phyloP scores from a whole-genome alignment of 2,797 vertebrate genomes.

The Acanthurus leucopareius region DNA sequence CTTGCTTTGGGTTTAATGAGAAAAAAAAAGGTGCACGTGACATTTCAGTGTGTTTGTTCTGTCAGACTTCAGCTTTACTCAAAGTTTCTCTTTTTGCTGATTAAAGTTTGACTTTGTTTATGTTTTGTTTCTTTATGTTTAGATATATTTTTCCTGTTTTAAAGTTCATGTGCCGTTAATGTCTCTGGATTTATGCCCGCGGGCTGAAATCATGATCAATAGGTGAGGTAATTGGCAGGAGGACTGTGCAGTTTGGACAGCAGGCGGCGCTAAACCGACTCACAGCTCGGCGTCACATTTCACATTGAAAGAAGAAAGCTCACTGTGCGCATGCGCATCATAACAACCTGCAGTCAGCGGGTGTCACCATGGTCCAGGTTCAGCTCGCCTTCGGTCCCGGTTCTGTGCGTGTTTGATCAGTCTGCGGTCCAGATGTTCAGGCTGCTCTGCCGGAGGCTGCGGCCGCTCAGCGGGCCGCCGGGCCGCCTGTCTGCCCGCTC shows the following conservation, averaged over 20 bases:
- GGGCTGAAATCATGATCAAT: too few relatives aligned
- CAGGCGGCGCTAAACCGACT: not conserved
- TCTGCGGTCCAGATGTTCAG: constrained; percentile 5
- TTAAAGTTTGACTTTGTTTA: too few relatives aligned
- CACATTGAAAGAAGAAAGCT: constrained; percentile 10
- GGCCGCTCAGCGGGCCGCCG: not conserved
- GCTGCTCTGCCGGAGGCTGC: constrained; percentile 31
- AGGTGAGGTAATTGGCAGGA: not conserved
- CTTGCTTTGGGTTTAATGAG: too few relatives aligned
- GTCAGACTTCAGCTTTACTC: too few relatives aligned
- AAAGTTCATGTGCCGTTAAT: too few relatives aligned
- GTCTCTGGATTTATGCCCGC: too few relatives aligned
- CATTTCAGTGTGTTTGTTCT: too few relatives aligned
- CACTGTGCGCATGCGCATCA: constrained; percentile 33
- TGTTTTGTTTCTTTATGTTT: too few relatives aligned
- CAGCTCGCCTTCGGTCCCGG: not conserved
- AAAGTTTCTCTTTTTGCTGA: too few relatives aligned
- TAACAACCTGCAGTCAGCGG: accelerated
- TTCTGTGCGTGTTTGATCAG: not conserved
- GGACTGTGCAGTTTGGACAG: not conserved
- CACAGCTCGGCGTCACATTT: accelerated
- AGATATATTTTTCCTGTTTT: too few relatives aligned
- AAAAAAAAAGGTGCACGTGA: too few relatives aligned
- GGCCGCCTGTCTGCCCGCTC: not conserved
- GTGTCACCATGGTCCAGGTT: not conserved